Conservation (phyloP, 2,888 invertebrate genomes). For the Rhogogaster chlorosoma region DNA sequence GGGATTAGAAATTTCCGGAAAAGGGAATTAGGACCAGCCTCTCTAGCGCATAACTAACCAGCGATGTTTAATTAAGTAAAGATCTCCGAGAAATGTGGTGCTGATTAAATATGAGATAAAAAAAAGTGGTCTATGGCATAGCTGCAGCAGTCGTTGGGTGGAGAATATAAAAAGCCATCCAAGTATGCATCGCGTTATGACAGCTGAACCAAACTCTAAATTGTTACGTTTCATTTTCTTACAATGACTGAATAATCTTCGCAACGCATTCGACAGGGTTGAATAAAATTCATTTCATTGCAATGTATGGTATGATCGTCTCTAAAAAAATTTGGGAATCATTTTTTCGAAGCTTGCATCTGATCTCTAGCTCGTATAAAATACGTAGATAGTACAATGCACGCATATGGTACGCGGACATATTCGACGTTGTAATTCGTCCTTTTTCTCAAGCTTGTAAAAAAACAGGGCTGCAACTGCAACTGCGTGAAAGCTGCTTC, state of each 20-base stretch:
- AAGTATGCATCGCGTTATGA: background rate
- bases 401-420: slow-evolving; percentile 1
- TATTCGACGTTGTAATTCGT: slow-evolving; percentile 1
- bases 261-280: too few relatives aligned
- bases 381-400: background rate
- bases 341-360: background rate
- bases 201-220: background rate
- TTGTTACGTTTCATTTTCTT: background rate
- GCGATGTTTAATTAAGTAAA: background rate
- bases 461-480: background rate
- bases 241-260: too few relatives aligned
- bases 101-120: background rate
- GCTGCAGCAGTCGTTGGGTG: background rate
- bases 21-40: background rate
- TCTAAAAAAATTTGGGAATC: background rate
- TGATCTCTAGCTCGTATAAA: background rate
- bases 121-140: background rate
- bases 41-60: background rate
- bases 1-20: background rate
- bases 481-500: background rate
- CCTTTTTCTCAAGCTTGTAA: background rate
- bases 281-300: too few relatives aligned
- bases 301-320: too few relatives aligned
- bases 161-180: background rate
- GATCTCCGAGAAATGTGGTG: background rate